phyloP scores from a whole-genome alignment of 2,797 vertebrate genomes.

The Lepidocolaptes lacrymiger region DNA sequence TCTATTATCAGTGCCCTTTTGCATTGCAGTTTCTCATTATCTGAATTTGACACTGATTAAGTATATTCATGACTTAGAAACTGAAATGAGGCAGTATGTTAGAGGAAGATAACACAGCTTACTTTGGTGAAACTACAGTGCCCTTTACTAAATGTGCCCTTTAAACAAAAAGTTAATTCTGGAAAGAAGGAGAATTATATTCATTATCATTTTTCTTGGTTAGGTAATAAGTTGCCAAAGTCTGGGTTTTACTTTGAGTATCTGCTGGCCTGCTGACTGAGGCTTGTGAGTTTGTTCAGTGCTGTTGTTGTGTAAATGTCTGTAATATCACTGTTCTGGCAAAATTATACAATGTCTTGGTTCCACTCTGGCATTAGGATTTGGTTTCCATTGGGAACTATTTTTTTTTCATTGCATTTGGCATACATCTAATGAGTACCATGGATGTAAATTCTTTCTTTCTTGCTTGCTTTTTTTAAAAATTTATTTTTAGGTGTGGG shows the following conservation, averaged over 20 bases:
- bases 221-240: slow-evolving; percentile 30
- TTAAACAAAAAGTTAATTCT: slow-evolving; percentile 44
- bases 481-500: not conserved
- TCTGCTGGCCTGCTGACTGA: not conserved
- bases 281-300: not conserved
- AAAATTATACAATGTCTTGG: not conserved
- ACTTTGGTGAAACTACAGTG: not conserved
- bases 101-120: slow-evolving; percentile 4
- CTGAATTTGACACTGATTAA: slow-evolving; percentile 35
- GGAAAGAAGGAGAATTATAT: slow-evolving; percentile 11
- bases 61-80: slow-evolving; percentile 4
- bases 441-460: not conserved
- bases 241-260: not conserved
- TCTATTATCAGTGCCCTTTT: not conserved
- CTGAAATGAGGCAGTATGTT: not conserved
- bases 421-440: not conserved
- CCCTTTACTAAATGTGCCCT: not conserved
- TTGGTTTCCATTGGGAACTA: not conserved
- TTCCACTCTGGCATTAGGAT: not conserved
- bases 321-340: not conserved
- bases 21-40: slow-evolving; percentile 20
- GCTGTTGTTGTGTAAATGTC: not conserved
- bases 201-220: slow-evolving; percentile 34
- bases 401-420: not conserved
- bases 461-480: no score